These are phyloP conservation scores for Festucalex cinctus DNA, from an alignment of 2,113 vertebrate species.

Conservation along the genomic window DNA sequence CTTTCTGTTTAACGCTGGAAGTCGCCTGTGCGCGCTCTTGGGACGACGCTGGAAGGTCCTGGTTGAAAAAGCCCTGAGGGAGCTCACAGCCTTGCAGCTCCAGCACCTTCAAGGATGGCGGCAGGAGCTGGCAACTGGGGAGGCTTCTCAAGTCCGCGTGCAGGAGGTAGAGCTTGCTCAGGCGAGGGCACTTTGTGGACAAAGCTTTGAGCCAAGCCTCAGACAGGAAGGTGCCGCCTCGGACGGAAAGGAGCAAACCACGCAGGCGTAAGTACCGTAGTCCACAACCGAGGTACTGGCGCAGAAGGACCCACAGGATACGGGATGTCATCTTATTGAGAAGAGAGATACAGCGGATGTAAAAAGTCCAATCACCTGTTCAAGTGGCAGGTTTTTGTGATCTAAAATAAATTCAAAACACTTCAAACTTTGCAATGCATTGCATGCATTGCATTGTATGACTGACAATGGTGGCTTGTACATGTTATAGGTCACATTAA, in stretches of 20 bases:
- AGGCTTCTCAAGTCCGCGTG: slow-evolving; percentile 70
- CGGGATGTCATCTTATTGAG: slow-evolving; percentile 68
- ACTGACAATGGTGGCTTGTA: too few species aligned
- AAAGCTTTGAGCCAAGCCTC: slow-evolving; percentile 74
- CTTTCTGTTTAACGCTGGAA: slow-evolving; percentile 40
- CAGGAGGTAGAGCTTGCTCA: slow-evolving; percentile 66
- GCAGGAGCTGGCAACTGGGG: slow-evolving; percentile 63
- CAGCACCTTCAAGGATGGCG: slow-evolving; percentile 64
- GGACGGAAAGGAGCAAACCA: slow-evolving; percentile 72
- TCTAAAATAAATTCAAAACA: neutral
- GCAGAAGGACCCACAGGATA: slow-evolving; percentile 72
- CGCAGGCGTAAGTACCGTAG: slow-evolving; percentile 67
- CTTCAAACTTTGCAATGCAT: too few species aligned
- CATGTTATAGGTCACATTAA: too few species aligned
- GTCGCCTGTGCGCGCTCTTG: slow-evolving; percentile 34
- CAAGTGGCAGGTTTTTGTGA: neutral
- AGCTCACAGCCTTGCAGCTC: slow-evolving; percentile 73
- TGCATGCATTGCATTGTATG: too few species aligned
- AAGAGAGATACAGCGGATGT: slow-evolving; percentile 4
- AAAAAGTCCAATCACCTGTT: neutral
- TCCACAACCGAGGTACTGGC: slow-evolving; percentile 74
- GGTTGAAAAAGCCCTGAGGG: slow-evolving; percentile 65
- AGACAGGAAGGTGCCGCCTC: slow-evolving; percentile 71
- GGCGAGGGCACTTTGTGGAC: slow-evolving; percentile 69
- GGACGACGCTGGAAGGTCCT: slow-evolving; percentile 31